These are phyloP conservation scores for Lota lota DNA, from an alignment of 2,113 vertebrate genomes.

Conservation along the genomic window DNA sequence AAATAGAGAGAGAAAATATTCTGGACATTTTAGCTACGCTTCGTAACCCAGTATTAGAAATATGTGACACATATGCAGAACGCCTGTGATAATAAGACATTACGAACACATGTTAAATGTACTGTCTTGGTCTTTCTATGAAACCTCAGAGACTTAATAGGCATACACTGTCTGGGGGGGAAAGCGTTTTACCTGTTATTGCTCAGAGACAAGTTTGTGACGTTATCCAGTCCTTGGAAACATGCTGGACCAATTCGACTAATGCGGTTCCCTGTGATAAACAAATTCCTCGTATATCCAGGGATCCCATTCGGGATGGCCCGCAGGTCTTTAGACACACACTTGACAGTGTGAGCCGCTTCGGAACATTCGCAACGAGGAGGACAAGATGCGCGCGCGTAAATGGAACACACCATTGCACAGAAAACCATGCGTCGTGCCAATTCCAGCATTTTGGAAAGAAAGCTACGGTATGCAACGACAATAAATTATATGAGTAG, in stretches of 20 bases:
- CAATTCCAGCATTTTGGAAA: conserved; percentile 53
- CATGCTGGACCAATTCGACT: conserved; percentile 56
- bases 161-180: neutral
- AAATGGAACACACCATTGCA: conserved; percentile 46
- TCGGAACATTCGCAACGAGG: conserved; percentile 78
- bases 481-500: neutral
- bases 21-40: neutral
- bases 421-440: conserved; percentile 39
- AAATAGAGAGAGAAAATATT: conserved; percentile 7
- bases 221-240: conserved; percentile 69
- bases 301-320: conserved; percentile 69
- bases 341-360: conserved; percentile 78
- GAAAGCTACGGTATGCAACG: neutral
- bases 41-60: neutral
- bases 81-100: neutral
- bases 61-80: neutral
- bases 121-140: neutral
- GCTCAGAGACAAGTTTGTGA: conserved; percentile 72
- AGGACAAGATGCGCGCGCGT: conserved; percentile 59
- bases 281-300: conserved; percentile 73
- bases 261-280: conserved; percentile 75
- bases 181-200: conserved; percentile 70
- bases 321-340: conserved; percentile 73
- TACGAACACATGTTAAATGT: neutral
- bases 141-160: neutral